phyloP scores from a whole-genome alignment of 2,113 vertebrate species.

The Oncorhynchus keta region DNA sequence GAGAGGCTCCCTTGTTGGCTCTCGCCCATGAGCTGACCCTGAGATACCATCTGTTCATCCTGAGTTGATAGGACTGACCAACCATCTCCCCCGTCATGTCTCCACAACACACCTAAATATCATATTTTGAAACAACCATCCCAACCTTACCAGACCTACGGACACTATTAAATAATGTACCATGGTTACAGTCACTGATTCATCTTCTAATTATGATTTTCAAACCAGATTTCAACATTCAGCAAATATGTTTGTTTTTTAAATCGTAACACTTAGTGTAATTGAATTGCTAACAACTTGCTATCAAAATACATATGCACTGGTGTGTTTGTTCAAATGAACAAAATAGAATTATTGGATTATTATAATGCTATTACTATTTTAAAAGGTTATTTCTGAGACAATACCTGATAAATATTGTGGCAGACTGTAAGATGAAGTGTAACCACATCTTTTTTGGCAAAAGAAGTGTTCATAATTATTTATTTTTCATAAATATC shows the following conservation, averaged over 20 bases:
- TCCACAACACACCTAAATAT: constrained; percentile 58
- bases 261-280: no score
- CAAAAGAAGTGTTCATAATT: background rate
- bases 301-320: no score
- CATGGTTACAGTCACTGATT: background rate
- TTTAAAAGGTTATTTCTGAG: background rate
- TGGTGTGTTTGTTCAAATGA: no score
- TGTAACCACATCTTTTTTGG: background rate
- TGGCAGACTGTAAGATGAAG: background rate
- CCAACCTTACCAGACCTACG: constrained; percentile 13
- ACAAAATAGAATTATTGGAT: no score
- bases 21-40: constrained; percentile 62
- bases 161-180: background rate
- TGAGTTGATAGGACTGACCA: constrained; percentile 44
- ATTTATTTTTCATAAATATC: constrained; percentile 14
- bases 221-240: no score
- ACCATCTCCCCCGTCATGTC: constrained; percentile 52
- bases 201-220: background rate
- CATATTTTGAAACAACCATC: constrained; percentile 26
- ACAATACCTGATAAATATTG: background rate
- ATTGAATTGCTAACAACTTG: no score
- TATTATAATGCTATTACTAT: background rate
- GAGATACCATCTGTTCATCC: constrained; percentile 75
- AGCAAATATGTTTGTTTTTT: no score
- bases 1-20: constrained; percentile 64